Evolutionary conservation across 1,140 invertebrate species (phyloP).

Genomic region (Drosophila malerkotliana): DNA sequence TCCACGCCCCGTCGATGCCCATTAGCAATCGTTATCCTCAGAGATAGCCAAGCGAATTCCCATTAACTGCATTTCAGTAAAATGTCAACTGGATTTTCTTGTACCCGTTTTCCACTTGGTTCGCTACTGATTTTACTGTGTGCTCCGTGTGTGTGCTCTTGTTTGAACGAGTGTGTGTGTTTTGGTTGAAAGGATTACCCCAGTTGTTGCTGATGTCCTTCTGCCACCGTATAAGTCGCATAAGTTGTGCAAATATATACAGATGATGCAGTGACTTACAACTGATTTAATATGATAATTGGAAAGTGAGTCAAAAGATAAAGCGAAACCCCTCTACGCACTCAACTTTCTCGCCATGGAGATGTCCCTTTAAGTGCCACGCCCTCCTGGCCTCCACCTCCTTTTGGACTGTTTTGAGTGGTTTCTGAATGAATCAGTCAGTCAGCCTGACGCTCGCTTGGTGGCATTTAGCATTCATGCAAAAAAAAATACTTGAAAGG

Average conservation of each 20-base stretch:
- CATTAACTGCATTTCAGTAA: conserved; percentile 70
- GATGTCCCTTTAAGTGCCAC: conserved; percentile 20
- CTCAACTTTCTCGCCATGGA: conserved; percentile 13
- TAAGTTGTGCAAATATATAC: conserved; percentile 73
- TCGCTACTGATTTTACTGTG: conserved; percentile 28
- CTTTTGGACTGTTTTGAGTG: conserved; percentile 61
- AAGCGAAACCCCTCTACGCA: conserved; percentile 21
- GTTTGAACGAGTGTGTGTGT: conserved; percentile 34
- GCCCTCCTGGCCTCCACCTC: conserved; percentile 7
- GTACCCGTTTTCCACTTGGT: conserved; percentile 43
- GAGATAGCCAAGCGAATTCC: conserved; percentile 42
- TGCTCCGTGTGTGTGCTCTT: conserved; percentile 7
- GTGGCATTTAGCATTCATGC: conserved; percentile 41
- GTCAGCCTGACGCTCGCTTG: conserved; percentile 5
- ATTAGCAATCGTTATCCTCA: conserved; percentile 45
- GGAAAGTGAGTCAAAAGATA: conserved; percentile 64
- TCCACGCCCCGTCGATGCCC: not conserved
- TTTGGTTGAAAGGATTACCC: conserved; percentile 62
- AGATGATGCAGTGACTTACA: conserved; percentile 69
- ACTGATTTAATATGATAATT: conserved; percentile 79
- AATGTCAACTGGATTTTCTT: conserved; percentile 57
- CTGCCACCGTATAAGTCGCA: conserved; percentile 16
- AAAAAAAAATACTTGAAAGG: conserved; percentile 25
- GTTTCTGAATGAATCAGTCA: conserved; percentile 47
- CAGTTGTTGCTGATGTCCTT: conserved; percentile 29